Evolutionary conservation across 2,888 invertebrate species (phyloP).

Genomic region (Drosophila ustulata): DNA sequence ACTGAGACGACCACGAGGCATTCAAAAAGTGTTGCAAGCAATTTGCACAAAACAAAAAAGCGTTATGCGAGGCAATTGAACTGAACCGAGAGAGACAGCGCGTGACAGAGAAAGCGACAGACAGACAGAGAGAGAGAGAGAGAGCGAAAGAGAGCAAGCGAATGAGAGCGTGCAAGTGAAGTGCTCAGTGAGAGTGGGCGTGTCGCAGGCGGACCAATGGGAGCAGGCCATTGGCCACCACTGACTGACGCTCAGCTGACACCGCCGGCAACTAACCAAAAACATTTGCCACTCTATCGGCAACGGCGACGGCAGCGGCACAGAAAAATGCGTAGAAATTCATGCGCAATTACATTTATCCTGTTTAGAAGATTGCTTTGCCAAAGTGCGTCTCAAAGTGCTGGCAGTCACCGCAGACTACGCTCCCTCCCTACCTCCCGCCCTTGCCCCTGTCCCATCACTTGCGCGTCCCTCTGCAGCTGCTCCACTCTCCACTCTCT

Average conservation of each 20-base stretch:
- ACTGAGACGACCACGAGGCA: constrained; percentile 81
- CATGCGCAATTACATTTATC: constrained; percentile 85
- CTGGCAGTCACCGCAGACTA: constrained; percentile 58
- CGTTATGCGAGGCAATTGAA: constrained; percentile 69
- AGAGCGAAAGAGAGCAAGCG: constrained; percentile 3
- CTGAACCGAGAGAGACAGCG: constrained; percentile 18
- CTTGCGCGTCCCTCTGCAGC: not conserved
- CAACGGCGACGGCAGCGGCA: constrained; percentile 22
- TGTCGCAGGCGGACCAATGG: constrained; percentile 65
- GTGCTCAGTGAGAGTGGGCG: constrained; percentile 52
- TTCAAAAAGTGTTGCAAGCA: constrained; percentile 82
- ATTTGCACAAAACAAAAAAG: constrained; percentile 80
- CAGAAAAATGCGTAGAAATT: constrained; percentile 84
- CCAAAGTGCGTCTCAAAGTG: constrained; percentile 81
- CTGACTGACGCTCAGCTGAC: constrained; percentile 45
- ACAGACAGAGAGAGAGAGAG: not conserved
- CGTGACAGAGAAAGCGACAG: constrained; percentile 15
- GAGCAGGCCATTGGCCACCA: constrained; percentile 31
- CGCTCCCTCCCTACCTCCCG: constrained; percentile 5
- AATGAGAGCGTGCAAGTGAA: constrained; percentile 7
- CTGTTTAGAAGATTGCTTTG: constrained; percentile 84
- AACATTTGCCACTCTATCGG: constrained; percentile 55
- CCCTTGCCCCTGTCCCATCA: not conserved
- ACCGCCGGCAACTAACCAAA: constrained; percentile 68
- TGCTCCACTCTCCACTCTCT: not conserved